phyloP scores from a whole-genome alignment of 2,113 vertebrate genomes.

The Riparia riparia region DNA sequence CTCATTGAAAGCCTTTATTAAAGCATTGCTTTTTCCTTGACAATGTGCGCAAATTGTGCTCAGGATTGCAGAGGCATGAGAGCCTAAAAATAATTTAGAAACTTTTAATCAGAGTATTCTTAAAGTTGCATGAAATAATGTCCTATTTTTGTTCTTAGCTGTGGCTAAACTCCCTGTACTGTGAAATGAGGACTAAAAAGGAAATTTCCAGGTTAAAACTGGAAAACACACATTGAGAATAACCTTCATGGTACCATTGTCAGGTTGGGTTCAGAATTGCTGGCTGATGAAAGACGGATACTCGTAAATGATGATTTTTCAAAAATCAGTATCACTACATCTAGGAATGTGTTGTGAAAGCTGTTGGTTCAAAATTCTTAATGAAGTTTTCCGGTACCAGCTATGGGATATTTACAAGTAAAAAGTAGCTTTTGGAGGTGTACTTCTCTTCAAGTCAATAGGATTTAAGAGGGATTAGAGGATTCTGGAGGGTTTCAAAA shows the following conservation, averaged over 20 bases:
- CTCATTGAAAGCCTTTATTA: neutral
- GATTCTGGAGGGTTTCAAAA: neutral
- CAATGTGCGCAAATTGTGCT: neutral
- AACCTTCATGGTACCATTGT: neutral
- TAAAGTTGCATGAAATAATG: neutral
- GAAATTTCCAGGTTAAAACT: neutral
- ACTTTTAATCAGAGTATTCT: neutral
- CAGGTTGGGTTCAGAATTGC: neutral
- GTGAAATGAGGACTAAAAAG: neutral
- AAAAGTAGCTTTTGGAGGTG: neutral
- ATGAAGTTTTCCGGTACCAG: neutral
- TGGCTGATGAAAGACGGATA: neutral
- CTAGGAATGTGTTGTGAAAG: neutral
- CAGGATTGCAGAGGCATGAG: neutral
- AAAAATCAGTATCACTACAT: neutral
- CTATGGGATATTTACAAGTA: neutral
- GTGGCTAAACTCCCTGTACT: neutral
- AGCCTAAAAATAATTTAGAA: neutral
- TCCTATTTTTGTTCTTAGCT: neutral
- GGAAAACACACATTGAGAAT: neutral
- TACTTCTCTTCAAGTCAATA: neutral
- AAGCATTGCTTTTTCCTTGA: neutral
- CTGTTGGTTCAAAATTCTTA: neutral
- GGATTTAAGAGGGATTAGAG: neutral
- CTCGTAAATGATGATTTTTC: neutral